Evolutionary conservation across 2,888 invertebrate genomes (phyloP), one percentile per base, ranked within the genome.

Genomic region (Chrysodeixis includens): DNA sequence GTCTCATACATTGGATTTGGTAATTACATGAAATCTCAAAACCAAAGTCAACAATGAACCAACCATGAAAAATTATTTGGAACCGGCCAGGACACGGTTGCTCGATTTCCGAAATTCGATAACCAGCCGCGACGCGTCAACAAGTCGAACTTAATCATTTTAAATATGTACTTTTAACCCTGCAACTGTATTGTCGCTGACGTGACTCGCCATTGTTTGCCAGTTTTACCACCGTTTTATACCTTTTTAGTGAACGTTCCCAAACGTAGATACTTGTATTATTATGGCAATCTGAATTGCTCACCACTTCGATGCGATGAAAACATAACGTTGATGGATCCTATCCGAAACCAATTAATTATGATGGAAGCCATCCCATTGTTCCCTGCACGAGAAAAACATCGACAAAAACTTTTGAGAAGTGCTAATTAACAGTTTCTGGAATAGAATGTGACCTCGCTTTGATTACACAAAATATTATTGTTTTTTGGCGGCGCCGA

Each of bases 141-240:
- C 94, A 92, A 93, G 92, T 89, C 92, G 89, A 83, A 91, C 90
- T 92, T 93, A 93, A 93, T 94, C 91, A 91, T 88, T 90, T 93
- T 92, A 90, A 92, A 92, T 92, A 90, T 89, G 88, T 89, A 82
- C 75, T 91, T 93, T 91, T 90, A 88, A 92, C 86, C 83, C 83
- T 85, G 82, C 77, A 85, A 87, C 87, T 83, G 85, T 85, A 81
- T 83, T 82, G 83, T 83, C 86, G 84, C 74, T 84, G 84, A 83
- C 83, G 83, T 83, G 86, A 88, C 86, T 88, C 85, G 83, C 92
- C 88, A 93, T 93, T 93, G 93, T 93, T 93, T 87, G 84, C 85
- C 84, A 79, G 78, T 78, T 75, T 81, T 79, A 82, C 81, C 86
- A 83, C 84, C 81, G 83, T 89, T 91, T 90, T 90, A 88, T 88